Conservation (phyloP, 2,113 vertebrate species). For the Synodontis membranacea region DNA sequence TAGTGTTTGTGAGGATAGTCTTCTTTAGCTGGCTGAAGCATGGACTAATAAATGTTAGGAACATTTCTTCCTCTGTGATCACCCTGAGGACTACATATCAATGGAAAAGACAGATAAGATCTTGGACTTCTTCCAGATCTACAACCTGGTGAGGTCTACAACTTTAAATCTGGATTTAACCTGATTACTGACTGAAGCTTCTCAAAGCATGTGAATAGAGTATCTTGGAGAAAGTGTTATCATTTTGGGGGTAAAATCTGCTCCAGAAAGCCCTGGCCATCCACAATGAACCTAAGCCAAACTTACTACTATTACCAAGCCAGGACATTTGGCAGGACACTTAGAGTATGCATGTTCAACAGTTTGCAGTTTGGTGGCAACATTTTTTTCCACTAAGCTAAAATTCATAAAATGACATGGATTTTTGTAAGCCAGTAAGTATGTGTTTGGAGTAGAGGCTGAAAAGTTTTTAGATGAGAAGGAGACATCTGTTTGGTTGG, state of each 20-base stretch:
- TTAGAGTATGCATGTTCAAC: background rate
- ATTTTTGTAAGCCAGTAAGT: background rate
- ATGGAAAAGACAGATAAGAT: conserved; percentile 52
- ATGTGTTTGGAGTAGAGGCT: background rate
- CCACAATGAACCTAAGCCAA: background rate
- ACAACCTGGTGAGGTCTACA: conserved; percentile 24
- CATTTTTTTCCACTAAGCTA: background rate
- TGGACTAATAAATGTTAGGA: conserved; percentile 45
- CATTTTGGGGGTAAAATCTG: background rate
- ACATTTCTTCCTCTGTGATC: conserved; percentile 45
- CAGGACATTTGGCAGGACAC: background rate
- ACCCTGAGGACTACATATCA: conserved; percentile 38
- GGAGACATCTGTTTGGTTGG: background rate
- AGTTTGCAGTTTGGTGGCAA: background rate
- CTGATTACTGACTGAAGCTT: conserved; percentile 25
- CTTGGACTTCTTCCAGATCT: conserved; percentile 43
- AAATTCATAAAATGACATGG: conserved; percentile 10
- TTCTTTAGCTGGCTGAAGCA: conserved; percentile 44
- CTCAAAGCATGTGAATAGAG: conserved; percentile 2
- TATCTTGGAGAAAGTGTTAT: conserved; percentile 17
- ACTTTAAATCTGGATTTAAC: conserved; percentile 29
- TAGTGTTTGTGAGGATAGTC: conserved; percentile 41
- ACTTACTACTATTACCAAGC: background rate
- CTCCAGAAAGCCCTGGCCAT: conserved; percentile 4
- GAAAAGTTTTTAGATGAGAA: background rate